Conservation (phyloP, 2,797 vertebrate species). For the Heliangelus exortis region DNA sequence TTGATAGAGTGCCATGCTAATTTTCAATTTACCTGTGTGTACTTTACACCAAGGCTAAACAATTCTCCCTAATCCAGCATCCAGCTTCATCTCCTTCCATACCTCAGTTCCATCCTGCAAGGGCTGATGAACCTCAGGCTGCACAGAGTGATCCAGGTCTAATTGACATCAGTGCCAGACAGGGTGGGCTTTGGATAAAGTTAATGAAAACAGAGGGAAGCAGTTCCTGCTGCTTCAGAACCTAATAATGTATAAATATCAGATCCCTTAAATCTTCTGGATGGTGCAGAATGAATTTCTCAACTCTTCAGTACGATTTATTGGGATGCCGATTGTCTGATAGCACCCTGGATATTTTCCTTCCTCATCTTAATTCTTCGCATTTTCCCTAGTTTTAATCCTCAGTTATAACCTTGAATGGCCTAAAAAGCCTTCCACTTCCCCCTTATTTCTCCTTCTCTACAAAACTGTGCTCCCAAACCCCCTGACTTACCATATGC, state of each 20-base stretch:
- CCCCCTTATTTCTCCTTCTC: background rate
- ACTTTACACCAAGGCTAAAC: background rate
- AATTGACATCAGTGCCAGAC: background rate
- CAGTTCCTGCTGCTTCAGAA: background rate
- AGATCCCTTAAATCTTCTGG: background rate
- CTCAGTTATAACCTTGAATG: background rate
- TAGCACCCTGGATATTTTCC: background rate
- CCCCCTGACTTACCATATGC: background rate
- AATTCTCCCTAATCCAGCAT: background rate
- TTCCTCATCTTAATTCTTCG: background rate
- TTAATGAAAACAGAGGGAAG: background rate
- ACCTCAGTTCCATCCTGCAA: background rate
- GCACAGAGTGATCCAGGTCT: background rate
- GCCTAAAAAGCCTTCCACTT: background rate
- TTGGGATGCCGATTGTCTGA: background rate
- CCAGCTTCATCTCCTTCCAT: background rate
- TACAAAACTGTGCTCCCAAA: background rate
- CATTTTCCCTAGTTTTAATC: background rate
- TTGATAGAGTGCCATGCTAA: background rate
- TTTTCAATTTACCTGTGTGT: background rate
- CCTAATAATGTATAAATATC: background rate
- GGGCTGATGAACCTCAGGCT: background rate
- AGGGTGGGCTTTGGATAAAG: background rate
- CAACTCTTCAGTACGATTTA: background rate
- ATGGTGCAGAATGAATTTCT: background rate